Base-by-base conservation (phyloP, 2,797 vertebrate species). In the Gephyroberyx darwinii region DNA sequence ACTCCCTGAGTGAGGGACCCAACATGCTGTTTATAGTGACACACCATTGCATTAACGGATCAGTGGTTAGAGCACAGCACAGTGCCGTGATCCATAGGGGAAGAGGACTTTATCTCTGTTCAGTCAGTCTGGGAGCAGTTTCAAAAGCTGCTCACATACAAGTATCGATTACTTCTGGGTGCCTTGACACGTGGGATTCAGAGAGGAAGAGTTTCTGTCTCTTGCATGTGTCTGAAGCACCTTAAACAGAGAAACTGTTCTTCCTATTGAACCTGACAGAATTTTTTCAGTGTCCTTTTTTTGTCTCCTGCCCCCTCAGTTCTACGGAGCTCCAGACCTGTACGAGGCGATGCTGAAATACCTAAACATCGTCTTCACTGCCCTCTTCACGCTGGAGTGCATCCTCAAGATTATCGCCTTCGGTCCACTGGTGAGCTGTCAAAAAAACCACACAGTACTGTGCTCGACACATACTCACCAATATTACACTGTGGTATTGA, bases 401-500 rank as follows among this genome's bases (percentile, higher is more conserved):
- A 92, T 97, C 85, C 92, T 99, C 89, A 99, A 99, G 93, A 95
- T 99, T 88, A 95, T 98, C 69, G 97, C 97, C 84, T 99, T 99
- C 53, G 97, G 97, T 64, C 95, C 96, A 30, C 92, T 99, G 96
- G 98, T 99, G 92, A 68, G 96, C 76, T 47, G 19, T 45, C 45
- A 35, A 17, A 17, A 35, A 17, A 17, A 51, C 67, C 43, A 55
- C 58, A 72, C 75, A 70, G 50, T 3, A 8, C 59, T 56, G 63
- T 16, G 1, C 56, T 71, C 57, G 62, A 35, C 55, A 47, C 60
- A 78, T 43, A 8, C 52, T 0, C 16, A 5, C 56, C 55, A 65
- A 35, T 65, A 60, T 57, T 60, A 61, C 51, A 55, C 52, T 77
- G 37, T 47, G 64, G 16, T 50, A 5, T 41, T 20, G 50, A 53